Evolutionary conservation across 2,113 vertebrate species (phyloP), one percentile per base, ranked within the genome.

Genomic region (Hystrix brachyura): DNA sequence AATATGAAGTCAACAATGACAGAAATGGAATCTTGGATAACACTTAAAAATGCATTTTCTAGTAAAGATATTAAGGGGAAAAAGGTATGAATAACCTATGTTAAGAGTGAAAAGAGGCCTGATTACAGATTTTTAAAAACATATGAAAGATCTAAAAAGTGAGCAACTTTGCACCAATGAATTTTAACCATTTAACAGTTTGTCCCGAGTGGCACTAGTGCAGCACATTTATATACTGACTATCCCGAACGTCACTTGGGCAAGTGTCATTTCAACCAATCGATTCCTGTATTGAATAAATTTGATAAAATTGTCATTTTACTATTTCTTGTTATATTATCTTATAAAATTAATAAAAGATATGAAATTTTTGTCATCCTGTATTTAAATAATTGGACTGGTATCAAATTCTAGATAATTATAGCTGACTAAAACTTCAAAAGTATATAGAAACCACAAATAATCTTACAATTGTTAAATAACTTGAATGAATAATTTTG

Each of bases 401-500:
- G 38, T 38, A 38, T 38, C 38, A 57, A 88, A 57, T 69, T 69
- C 60, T 69, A 67, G 65, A 64, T 48, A 89, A 72, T 79, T 59
- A 27, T 89, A 85, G 48, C 48, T 86, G 60, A 32, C 21, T 64
- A 90, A 93, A 71, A 57, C 46, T 92, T 90, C 48, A 85, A 51
- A 94, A 92, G 43, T 43, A 25, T 53, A 55, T 59, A 67, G 14
- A 79, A 86, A 34, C 5, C 8, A 60, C 34, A 59, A 76, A 29
- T 48, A 90, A 38, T 71, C 34, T 23, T 69, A 69, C 1, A 25
- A 48, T 25, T 89, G 53, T 90, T 93, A 60, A 48, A 67, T 72
- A 51, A 43, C 92, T 59, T 59, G 5, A 80, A 27, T 72, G 19
- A 91, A 92, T 65, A 74, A 78, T 87, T 87, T 67, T 46, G 89